phyloP scores from a whole-genome alignment of 1,140 invertebrate species.

The Drosophila baimaii region DNA sequence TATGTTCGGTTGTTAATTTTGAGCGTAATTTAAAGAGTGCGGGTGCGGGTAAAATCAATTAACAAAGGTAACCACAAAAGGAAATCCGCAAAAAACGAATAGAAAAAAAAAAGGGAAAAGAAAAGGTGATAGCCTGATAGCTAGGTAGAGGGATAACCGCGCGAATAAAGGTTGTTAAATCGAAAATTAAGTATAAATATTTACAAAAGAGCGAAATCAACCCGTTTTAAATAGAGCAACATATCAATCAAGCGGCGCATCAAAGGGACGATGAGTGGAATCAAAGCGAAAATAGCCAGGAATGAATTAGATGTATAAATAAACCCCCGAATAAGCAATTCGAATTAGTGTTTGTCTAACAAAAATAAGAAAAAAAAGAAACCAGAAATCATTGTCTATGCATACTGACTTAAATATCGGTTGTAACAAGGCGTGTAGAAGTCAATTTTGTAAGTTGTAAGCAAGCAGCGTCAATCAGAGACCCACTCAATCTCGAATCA shows the following conservation, averaged over 20 bases:
- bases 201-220: constrained; percentile 63
- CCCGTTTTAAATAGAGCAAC: constrained; percentile 64
- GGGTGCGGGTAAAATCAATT: constrained; percentile 44
- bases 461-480: constrained; percentile 64
- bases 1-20: constrained; percentile 68
- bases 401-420: constrained; percentile 37
- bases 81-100: constrained; percentile 15
- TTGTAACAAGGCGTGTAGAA: constrained; percentile 47
- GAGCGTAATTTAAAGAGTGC: constrained; percentile 51
- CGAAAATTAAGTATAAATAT: constrained; percentile 78
- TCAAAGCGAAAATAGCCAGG: constrained; percentile 28
- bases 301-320: constrained; percentile 23
- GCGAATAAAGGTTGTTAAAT: constrained; percentile 71
- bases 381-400: constrained; percentile 24
- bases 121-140: constrained; percentile 59
- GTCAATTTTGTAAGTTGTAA: constrained; percentile 67
- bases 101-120: constrained; percentile 14
- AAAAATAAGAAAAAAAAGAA: not conserved
- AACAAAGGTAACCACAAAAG: constrained; percentile 33
- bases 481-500: constrained; percentile 34
- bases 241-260: constrained; percentile 59
- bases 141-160: constrained; percentile 34
- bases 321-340: constrained; percentile 15
- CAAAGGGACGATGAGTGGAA: constrained; percentile 40
- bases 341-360: constrained; percentile 9